phyloP scores from a whole-genome alignment of 2,113 vertebrate species.

The Archilochus colubris region DNA sequence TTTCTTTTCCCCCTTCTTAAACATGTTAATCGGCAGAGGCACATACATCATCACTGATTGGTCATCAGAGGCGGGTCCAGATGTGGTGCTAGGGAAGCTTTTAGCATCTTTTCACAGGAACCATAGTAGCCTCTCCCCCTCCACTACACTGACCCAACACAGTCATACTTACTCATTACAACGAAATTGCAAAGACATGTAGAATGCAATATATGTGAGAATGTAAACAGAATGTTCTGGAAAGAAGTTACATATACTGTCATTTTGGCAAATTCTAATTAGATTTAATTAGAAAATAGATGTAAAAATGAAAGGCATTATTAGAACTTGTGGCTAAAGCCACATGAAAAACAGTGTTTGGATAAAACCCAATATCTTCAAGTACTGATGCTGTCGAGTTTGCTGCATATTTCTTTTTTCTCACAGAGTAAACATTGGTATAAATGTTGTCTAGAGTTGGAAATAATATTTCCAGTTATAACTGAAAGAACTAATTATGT shows the following conservation, averaged over 20 bases:
- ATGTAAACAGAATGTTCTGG: conserved; percentile 3
- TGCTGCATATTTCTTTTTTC: background rate
- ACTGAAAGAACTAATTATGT: background rate
- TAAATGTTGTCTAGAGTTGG: background rate
- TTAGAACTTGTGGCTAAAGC: background rate
- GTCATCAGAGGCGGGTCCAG: too few species aligned
- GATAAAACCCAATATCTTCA: background rate
- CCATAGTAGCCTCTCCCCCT: too few species aligned
- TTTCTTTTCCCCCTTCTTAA: too few species aligned
- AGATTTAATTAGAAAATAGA: background rate
- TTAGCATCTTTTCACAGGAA: too few species aligned
- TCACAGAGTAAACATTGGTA: background rate
- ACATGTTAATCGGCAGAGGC: too few species aligned
- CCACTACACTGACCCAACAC: background rate
- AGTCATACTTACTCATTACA: background rate
- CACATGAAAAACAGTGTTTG: background rate
- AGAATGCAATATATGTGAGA: background rate
- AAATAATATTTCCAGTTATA: background rate
- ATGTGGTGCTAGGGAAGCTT: too few species aligned
- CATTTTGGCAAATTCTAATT: conserved; percentile 10
- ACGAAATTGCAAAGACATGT: background rate
- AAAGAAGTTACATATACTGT: background rate
- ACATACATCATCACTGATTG: too few species aligned
- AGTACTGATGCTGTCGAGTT: background rate
- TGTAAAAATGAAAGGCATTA: conserved; percentile 10